Percentiles rank a stretch among this genome's conserved stretches.
Conservation (phyloP, 2,113 vertebrate species). For the Shinisaurus crocodilurus region DNA sequence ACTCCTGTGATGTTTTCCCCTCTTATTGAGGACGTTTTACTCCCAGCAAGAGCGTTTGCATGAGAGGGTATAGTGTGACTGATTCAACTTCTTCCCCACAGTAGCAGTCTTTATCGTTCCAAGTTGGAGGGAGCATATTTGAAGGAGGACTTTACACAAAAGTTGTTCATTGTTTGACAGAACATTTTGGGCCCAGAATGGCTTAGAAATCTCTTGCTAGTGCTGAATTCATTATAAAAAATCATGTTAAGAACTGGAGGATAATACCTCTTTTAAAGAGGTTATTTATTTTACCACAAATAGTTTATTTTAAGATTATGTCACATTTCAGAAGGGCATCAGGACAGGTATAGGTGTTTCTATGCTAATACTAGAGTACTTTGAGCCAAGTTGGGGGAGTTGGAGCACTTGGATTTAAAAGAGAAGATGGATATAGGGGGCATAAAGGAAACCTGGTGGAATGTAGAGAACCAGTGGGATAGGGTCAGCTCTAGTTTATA, state of each 20-base stretch:
- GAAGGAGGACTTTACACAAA: neutral
- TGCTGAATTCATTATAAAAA: slow-evolving; percentile 31
- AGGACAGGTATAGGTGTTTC: no score
- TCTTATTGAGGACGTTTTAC: slow-evolving; percentile 29
- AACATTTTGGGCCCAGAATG: neutral
- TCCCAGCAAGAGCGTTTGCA: slow-evolving; percentile 15
- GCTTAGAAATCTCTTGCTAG: slow-evolving; percentile 37
- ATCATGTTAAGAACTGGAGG: slow-evolving; percentile 14
- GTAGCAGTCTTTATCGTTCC: slow-evolving; percentile 17
- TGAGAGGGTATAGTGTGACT: slow-evolving; percentile 2
- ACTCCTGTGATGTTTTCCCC: neutral
- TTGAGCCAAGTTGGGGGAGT: no score
- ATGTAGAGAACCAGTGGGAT: no score
- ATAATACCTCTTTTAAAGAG: slow-evolving; percentile 30
- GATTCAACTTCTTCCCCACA: neutral
- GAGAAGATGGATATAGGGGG: no score
- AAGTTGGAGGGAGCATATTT: neutral
- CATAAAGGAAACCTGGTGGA: no score
- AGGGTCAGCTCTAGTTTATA: no score
- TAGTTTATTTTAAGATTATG: neutral
- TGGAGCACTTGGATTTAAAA: no score
- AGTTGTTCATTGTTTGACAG: neutral
- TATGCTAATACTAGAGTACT: no score
- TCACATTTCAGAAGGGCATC: no score
- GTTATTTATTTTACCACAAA: slow-evolving; percentile 21